Evolutionary conservation across 2,113 vertebrate genomes (phyloP), one percentile per base, ranked within the genome.

Genomic region (Forbesichthys papilliferus): DNA sequence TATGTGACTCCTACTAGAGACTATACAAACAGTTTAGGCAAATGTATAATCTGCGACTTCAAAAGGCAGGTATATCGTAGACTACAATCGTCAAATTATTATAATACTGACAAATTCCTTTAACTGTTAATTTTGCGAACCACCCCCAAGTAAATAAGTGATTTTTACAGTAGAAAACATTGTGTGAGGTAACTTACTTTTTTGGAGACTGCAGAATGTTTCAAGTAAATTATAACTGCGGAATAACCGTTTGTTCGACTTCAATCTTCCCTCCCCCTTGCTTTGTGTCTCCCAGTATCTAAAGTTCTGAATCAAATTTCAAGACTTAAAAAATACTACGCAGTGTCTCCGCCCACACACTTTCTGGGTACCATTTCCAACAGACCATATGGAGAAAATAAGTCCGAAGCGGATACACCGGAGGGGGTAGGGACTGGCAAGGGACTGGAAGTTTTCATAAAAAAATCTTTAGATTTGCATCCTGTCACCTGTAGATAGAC

Each of bases 221-320:
- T 60, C 64, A 73, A 65, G 46, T 83, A 71, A 66, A 49, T 46
- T 80, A 77, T 55, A 61, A 60, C 75, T 14, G 66, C 79, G 48
- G 74, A 55, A 14, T 0, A 42, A 57, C 36, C 60, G 62, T 84
- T 69, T 16, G 74, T 82, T 61, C 66, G 64, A 76, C 65, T 82
- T 71, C 73, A 75, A 83, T 79, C 86, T 86, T 81, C 86, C 83
- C 86, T 87, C 79, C 86, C 85, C 75, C 49, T 71, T 83, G 82
- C 84, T 90, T 91, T 90, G 87, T 89, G 86, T 91, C 86, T 87
- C 76, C 65, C 83, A 83, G 73, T 83, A 87, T 86, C 87, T 71
- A 80, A 89, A 92, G 83, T 91, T 92, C 84, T 92, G 91, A 92
- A 92, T 92, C 91, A 91, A 84, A 91, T 92, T 92, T 92, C 91